These are phyloP conservation scores for Luehdorfia chinensis DNA, from an alignment of 1,140 invertebrate species.

Conservation along the genomic window DNA sequence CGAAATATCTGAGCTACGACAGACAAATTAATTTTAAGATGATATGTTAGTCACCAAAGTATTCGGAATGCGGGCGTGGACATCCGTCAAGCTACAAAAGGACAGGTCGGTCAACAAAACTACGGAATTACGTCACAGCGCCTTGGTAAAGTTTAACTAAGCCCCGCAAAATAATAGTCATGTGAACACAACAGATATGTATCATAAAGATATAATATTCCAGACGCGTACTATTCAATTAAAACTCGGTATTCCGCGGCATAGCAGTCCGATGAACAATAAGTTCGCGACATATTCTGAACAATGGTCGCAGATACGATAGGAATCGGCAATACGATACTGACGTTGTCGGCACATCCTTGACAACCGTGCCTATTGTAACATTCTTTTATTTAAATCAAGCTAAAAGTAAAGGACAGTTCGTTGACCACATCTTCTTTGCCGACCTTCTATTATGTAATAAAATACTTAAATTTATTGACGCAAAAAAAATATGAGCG, in stretches of 20 bases:
- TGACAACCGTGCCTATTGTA: slow-evolving; percentile 46
- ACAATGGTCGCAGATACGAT: slow-evolving; percentile 69
- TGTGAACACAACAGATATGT: slow-evolving; percentile 8
- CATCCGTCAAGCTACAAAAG: slow-evolving; percentile 1
- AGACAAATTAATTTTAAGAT: too few relatives aligned
- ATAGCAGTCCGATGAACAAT: slow-evolving; percentile 55
- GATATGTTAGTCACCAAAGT: too few relatives aligned
- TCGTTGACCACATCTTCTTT: slow-evolving; percentile 2
- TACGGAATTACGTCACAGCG: neutral
- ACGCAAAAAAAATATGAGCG: slow-evolving; percentile 6
- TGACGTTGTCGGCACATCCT: slow-evolving; percentile 49
- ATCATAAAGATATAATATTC: slow-evolving; percentile 37
- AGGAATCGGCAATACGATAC: slow-evolving; percentile 67
- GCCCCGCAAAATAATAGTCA: neutral
- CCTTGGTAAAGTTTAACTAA: slow-evolving; percentile 11
- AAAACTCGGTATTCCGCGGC: slow-evolving; percentile 57
- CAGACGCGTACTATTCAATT: slow-evolving; percentile 53
- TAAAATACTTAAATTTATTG: slow-evolving; percentile 10
- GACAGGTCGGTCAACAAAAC: neutral
- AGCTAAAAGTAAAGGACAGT: slow-evolving; percentile 2
- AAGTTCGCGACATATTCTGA: slow-evolving; percentile 70
- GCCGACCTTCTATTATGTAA: neutral
- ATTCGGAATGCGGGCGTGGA: slow-evolving; percentile 1
- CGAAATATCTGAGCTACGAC: too few relatives aligned
- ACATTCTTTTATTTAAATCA: slow-evolving; percentile 18